Conservation (phyloP, 2,113 vertebrate genomes). For the Pimephales promelas region DNA sequence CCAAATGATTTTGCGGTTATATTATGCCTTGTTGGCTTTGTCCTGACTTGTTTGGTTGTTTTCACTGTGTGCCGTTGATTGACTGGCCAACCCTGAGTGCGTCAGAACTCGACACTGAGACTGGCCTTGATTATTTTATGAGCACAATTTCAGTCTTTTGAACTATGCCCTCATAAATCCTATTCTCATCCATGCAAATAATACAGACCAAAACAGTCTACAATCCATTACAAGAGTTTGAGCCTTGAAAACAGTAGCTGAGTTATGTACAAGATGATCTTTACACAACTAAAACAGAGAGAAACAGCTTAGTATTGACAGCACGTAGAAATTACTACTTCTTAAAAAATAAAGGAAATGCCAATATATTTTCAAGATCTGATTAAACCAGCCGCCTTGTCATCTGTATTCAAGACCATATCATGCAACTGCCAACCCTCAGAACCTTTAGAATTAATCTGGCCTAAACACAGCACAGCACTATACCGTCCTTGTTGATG, state of each 20-base stretch:
- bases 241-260: background rate
- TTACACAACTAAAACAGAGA: background rate
- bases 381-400: background rate
- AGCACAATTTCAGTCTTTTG: background rate
- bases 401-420: slow-evolving; percentile 15
- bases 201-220: background rate
- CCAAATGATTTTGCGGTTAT: background rate
- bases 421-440: background rate
- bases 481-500: too few species aligned
- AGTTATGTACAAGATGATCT: background rate
- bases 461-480: background rate
- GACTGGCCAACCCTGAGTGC: background rate
- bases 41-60: background rate
- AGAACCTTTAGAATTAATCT: slow-evolving; percentile 3
- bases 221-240: background rate
- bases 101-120: background rate
- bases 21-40: background rate
- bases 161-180: background rate
- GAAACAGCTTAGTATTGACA: slow-evolving; percentile 3
- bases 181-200: background rate
- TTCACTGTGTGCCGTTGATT: background rate
- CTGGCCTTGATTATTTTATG: background rate
- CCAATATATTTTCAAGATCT: background rate
- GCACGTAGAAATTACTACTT: slow-evolving; percentile 56
- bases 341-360: background rate